Base-by-base conservation (phyloP, 2,797 vertebrate species). In the Garrulus glandarius region DNA sequence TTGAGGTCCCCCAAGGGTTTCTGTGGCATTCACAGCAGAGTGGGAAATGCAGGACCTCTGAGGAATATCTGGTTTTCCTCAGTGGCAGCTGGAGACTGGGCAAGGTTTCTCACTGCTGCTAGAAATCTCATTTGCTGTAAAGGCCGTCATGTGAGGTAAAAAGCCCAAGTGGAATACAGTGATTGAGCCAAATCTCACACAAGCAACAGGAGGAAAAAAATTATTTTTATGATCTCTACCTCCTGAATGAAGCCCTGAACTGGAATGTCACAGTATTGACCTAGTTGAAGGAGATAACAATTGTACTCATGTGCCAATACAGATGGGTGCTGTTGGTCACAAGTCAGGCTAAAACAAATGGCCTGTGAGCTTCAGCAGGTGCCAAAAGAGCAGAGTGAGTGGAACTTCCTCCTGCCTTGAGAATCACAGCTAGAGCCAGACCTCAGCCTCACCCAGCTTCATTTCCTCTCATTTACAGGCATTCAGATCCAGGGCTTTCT, bases 381-480 rank as follows among this genome's bases (percentile, higher is more conserved):
- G n/a, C 49, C 82, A 78, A 44, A 52, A 49, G n/a, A 87, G 46
- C 57, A 83, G 65, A 64, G 61, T 57, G 64, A 46, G 22, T 30
- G 72, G 37, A 89, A 80, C 8, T 22, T 89, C 34, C 65, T 68
- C 57, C 59, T 79, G 36, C 63, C 63, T 61, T 16, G 12, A 93
- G 39, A 32, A 82, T 59, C 4, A 0, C 55, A 82, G 64, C 53
- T 26, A 36, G 63, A 91, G 57, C 30, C 82, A 86, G 81, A 89
- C 21, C 47, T 91, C 61, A 82, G 63, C 77, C 70, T 61, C 63
- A 36, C 3, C 13, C 44, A 74, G 53, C 56, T 86, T 74, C 74
- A 91, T 92, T 93, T 93, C 74, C 77, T 88, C 70, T 88, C 70
- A 63, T 89, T 92, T 82, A 50, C 63, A 92, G 52, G n/a, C 57